Conservation (phyloP, 2,888 invertebrate genomes). For the Drosophila antonietae region DNA sequence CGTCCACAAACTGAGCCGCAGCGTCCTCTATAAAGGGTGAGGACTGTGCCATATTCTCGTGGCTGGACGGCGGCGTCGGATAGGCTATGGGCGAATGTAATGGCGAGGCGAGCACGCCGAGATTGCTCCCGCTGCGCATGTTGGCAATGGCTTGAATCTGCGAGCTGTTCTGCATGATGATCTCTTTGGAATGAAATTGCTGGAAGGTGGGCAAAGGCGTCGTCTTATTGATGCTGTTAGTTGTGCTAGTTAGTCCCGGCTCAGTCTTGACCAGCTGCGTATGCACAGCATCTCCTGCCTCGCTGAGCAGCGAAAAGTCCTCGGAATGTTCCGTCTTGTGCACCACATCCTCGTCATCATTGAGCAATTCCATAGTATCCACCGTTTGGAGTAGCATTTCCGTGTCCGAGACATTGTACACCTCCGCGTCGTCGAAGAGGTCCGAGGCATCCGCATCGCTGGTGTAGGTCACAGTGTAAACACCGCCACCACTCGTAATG, state of each 20-base stretch:
- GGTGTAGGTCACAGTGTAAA: conserved; percentile 87
- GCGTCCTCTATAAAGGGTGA: conserved; percentile 85
- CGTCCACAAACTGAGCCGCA: conserved; percentile 80
- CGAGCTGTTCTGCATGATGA: conserved; percentile 84
- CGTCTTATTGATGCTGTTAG: conserved; percentile 84
- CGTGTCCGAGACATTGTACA: conserved; percentile 90
- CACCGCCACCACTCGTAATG: conserved; percentile 85
- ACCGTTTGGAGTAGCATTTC: conserved; percentile 88
- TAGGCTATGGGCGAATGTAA: conserved; percentile 90
- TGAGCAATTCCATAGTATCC: conserved; percentile 88
- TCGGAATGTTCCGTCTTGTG: conserved; percentile 79
- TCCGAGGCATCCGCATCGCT: conserved; percentile 86
- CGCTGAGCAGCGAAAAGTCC: conserved; percentile 66
- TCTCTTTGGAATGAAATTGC: conserved; percentile 89
- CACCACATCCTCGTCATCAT: conserved; percentile 86
- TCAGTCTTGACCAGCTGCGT: conserved; percentile 68
- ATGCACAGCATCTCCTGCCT: conserved; percentile 43
- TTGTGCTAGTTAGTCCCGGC: conserved; percentile 25
- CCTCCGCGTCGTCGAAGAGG: conserved; percentile 88
- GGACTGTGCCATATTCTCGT: conserved; percentile 88
- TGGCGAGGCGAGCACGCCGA: conserved; percentile 86
- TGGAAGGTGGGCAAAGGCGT: conserved; percentile 92
- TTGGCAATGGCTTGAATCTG: conserved; percentile 80
- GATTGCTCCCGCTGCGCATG: conserved; percentile 83
- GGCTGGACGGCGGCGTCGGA: conserved; percentile 95